Evolutionary conservation across 2,888 invertebrate species (phyloP), one percentile per base, ranked within the genome.

Genomic region (Eupithecia centaureata): DNA sequence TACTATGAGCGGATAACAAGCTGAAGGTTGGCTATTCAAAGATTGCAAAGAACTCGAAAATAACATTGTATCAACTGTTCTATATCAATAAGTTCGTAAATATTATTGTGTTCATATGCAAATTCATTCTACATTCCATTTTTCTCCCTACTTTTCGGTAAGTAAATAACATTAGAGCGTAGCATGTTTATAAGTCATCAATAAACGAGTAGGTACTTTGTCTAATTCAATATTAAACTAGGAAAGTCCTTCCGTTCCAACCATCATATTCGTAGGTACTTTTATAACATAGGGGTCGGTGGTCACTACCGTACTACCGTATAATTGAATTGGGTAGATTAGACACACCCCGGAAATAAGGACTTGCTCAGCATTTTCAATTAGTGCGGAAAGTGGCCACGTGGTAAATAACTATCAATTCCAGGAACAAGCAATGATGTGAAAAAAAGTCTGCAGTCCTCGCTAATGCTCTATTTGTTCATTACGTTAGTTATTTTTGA

Each of bases 1-100:
- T 71, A 73, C 70, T 76, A 73, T 79, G 77, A 81, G 73, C 76
- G 69, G 78, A 79, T 79, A 80, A 83, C 76, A 78, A 80, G 83
- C 78, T 65, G 79, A 81, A 84, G 82, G 82, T 73, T 80, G 77
- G 65, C 69, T 67, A 79, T 77, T 75, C 74, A 5, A 30, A 30
- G 30, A 74, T 79, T 79, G 77, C 80, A 80, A 78, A 73, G 69
- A 71, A 73, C 73, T 76, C 75, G 72, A 78, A 78, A 74, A 77
- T 75, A 67, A 27, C 38, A 57, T 56, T 59, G 35, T 35, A 5
- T 5, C 42, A 18, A 15, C 42, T 42, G 8, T 42, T 18, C 42
- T 10, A 18, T 42, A 22, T 10, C 22, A 22, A 47, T 22, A 12
- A 47, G 22, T 5, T 18, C 47, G 18, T 2, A 47, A 47, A 47